Evolutionary conservation across 2,113 vertebrate genomes (phyloP), one percentile per base, ranked within the genome.

Genomic region (Abramis brama): DNA sequence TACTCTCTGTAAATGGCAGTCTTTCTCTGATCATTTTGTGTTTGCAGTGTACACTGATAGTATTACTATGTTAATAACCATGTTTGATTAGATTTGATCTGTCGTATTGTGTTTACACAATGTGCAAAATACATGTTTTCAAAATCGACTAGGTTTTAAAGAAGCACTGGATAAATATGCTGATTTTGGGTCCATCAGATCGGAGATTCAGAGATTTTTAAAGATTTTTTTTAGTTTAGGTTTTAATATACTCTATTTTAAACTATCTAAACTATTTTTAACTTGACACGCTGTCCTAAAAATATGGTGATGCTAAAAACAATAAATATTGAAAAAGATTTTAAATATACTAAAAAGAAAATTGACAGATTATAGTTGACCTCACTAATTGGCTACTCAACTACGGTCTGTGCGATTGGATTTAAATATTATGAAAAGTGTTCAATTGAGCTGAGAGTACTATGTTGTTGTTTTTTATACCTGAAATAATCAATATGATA

Each of bases 1-100:
- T 82, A 73, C 64, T 19, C 62, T n/a, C 62, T 84, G 71, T 82
- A 75, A 78, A 57, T 59, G 13, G 75, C 33, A 9, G 76, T 43
- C 33, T 30, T 47, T 70, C 36, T 39, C 17, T 19, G 11, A 59
- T 52, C 47, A 19, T 2, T 30, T 76, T 9, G 25, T 55, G 25
- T 30, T 52, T 55, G 13, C 6, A 19, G 15, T 21, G 15, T 55
- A 9, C 25, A 21, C 15, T 55, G 6, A 77, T 17, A 7, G 17
- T 52, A 77, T 77, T 27, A 4, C 17, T 33, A 13, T 43, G 36
- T 68, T 8, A 21, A 30, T 71, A 23, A n/a, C 19, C 9, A 15
- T 36, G 15, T 66, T 30, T 33, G 30, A 33, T 17, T 70, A 21
- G 3, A 36, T 6, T 12, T 71, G 12, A 9, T 39, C 33, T 71